A percentile compares a stretch with the other conserved stretches of the same genome.
Evolutionary conservation across 1,140 invertebrate species (phyloP).

Genomic region (Arctopsyche grandis): DNA sequence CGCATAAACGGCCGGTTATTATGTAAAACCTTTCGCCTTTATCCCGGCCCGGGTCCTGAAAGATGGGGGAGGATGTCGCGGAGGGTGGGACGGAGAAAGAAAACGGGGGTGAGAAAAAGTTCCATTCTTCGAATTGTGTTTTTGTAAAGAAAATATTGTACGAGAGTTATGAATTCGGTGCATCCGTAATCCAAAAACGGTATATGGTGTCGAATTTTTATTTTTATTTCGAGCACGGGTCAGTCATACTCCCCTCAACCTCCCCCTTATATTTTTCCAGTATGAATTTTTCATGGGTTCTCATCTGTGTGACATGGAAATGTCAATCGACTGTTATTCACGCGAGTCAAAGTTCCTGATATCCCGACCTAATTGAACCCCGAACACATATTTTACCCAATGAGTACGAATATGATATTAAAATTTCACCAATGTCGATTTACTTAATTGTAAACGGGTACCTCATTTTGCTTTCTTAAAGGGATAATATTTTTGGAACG

Average conservation of each 20-base stretch:
- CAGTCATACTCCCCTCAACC: neutral
- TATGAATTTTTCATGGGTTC: conserved; percentile 28
- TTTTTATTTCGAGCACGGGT: conserved; percentile 5
- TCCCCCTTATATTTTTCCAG: neutral
- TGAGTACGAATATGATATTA: too few relatives aligned
- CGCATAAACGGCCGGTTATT: conserved; percentile 49
- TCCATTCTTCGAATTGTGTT: conserved; percentile 50
- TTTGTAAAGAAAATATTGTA: conserved; percentile 49
- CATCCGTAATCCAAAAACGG: conserved; percentile 9
- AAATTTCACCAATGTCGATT: too few relatives aligned
- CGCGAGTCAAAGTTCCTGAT: neutral
- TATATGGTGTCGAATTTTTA: neutral
- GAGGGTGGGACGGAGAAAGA: neutral
- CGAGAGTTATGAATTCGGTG: conserved; percentile 19
- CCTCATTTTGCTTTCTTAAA: too few relatives aligned
- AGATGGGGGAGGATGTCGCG: neutral
- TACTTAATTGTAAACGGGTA: too few relatives aligned
- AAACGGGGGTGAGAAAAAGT: conserved; percentile 15
- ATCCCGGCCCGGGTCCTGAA: conserved; percentile 24
- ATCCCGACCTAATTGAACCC: too few relatives aligned
- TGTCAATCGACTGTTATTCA: neutral
- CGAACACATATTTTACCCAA: too few relatives aligned
- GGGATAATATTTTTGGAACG: too few relatives aligned
- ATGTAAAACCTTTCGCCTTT: conserved; percentile 53
- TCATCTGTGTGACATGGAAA: neutral